phyloP scores from a whole-genome alignment of 1,140 invertebrate genomes.

The Heterodera carotae region DNA sequence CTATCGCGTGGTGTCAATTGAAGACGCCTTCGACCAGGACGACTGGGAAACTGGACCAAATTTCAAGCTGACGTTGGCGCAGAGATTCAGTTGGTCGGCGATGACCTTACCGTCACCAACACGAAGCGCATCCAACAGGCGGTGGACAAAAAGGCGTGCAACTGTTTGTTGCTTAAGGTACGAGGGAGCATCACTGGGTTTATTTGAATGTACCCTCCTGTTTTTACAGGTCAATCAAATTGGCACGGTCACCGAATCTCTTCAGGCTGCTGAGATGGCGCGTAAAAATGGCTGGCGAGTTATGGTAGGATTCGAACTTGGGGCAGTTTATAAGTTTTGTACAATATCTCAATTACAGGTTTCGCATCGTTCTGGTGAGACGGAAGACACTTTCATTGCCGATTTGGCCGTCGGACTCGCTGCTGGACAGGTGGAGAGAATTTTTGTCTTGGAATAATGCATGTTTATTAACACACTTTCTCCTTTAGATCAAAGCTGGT shows the following conservation, averaged over 20 bases:
- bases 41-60: conserved; percentile 90
- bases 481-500: conserved; percentile 87
- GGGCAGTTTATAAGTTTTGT: background rate
- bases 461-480: too few species aligned
- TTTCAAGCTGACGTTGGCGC: conserved; percentile 79
- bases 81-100: conserved; percentile 79
- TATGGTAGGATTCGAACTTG: conserved; percentile 73
- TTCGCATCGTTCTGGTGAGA: conserved; percentile 94
- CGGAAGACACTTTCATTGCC: conserved; percentile 98
- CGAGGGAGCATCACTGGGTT: conserved; percentile 5
- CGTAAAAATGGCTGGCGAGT: conserved; percentile 93
- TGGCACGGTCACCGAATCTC: conserved; percentile 93
- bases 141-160: conserved; percentile 94
- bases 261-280: conserved; percentile 87
- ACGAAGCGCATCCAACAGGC: conserved; percentile 91
- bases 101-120: conserved; percentile 94
- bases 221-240: conserved; percentile 85
- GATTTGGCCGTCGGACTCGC: conserved; percentile 94
- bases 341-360: conserved; percentile 66
- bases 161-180: conserved; percentile 86
- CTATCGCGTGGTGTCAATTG: conserved; percentile 94
- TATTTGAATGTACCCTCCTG: conserved; percentile 7
- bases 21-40: conserved; percentile 96
- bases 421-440: conserved; percentile 76
- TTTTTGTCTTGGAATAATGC: too few species aligned